Evolutionary conservation across 2,888 invertebrate genomes (phyloP), one percentile per base, ranked within the genome.

Genomic region (Parnassius mnemosyne): DNA sequence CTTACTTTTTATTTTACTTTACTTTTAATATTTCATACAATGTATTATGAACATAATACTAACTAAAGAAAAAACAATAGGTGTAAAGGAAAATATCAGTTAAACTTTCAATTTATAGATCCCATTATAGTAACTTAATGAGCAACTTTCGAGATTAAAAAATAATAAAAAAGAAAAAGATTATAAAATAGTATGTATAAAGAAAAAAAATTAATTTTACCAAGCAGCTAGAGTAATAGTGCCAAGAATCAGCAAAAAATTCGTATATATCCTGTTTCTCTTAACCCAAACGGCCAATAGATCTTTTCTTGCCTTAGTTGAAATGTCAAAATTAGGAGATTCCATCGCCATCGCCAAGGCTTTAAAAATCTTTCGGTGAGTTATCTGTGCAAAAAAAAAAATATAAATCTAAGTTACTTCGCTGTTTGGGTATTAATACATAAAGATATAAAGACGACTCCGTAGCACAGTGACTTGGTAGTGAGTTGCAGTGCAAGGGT

Each of bases 281-380:
- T 69, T 73, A 2, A 74, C 70, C 87, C 87, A 90, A 49, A 69
- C 73, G 0, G 76, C 66, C 2, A 87, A 68, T 34, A 89, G 63
- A 34, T 72, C 68, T 47, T 68, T 76, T n/a, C 89, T 74, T 55
- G 71, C 69, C 1, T 66, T 55, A 2, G 85, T 88, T 1, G 81
- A 74, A 9, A 78, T 71, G 67, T 89, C 87, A 60, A 89, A 89
- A 66, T 78, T 69, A 0, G 77, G 73, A 0, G 87, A 83, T 50
- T 84, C 76, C 85, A 84, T 89, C 0, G 87, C 76, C 25, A 71
- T 71, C 0, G 84, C 79, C 13, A 89, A 68, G n/a, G 72, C 70
- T 57, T 80, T 81, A 66, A 81, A 90, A 12, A 80, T 69, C 42
- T 63, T 47, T 11, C 53, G 55, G 47, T 63, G 34, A 10, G 3